Percentiles rank a stretch among this genome's conserved stretches.
phyloP scores from a whole-genome alignment of 2,113 vertebrate species.

The Nanorana parkeri region DNA sequence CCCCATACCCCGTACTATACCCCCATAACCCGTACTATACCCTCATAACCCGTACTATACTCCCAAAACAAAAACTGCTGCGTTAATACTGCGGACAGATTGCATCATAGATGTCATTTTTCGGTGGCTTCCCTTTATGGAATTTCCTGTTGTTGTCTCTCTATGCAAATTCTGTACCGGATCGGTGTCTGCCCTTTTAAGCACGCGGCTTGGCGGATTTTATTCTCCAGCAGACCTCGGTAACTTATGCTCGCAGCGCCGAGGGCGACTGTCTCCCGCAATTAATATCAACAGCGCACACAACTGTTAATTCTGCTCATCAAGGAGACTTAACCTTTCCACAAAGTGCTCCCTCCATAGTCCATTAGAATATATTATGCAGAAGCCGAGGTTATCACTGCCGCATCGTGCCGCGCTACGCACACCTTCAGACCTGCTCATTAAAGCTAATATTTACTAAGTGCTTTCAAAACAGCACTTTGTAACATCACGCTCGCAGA shows the following conservation, averaged over 20 bases:
- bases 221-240: not conserved
- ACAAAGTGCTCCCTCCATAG: not conserved
- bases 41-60: no score
- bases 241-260: slow-evolving; percentile 1
- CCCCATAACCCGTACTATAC: no score
- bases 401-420: not conserved
- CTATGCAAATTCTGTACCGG: no score
- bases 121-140: no score
- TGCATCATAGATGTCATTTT: no score
- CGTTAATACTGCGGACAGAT: no score
- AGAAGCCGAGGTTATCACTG: not conserved
- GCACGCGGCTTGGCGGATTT: not conserved
- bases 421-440: slow-evolving; percentile 9
- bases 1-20: no score
- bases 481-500: not conserved
- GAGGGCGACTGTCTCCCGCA: slow-evolving; percentile 36
- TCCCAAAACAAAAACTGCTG: no score
- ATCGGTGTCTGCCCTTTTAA: not conserved
- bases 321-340: slow-evolving; percentile 34
- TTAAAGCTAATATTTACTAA: slow-evolving; percentile 33
- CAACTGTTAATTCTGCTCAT: slow-evolving; percentile 12
- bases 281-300: slow-evolving; percentile 38
- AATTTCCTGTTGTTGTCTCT: no score
- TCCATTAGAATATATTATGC: slow-evolving; percentile 35
- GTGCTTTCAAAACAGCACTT: not conserved